phyloP scores from a whole-genome alignment of 1,140 invertebrate genomes.

The Anadara kagoshimensis region DNA sequence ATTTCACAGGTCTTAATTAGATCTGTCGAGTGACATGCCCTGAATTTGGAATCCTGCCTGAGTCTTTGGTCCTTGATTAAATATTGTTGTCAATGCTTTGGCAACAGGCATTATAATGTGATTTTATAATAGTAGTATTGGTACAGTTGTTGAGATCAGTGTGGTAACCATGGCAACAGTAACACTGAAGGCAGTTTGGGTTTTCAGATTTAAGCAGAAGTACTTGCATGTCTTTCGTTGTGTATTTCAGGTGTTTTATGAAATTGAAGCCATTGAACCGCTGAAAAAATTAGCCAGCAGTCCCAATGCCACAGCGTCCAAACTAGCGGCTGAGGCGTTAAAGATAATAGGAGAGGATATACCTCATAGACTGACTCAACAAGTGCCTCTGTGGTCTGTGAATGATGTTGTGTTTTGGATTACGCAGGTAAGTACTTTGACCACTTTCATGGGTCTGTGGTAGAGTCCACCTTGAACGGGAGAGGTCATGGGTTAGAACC shows the following conservation, averaged over 20 bases:
- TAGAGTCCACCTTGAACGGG: no score
- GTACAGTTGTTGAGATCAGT: neutral
- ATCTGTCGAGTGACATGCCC: no score
- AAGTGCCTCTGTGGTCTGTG: conserved; percentile 97
- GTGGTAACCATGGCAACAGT: neutral
- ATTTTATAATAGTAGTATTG: neutral
- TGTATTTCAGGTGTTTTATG: conserved; percentile 83
- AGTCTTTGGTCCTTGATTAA: no score
- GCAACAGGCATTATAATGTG: no score
- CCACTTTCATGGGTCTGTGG: no score
- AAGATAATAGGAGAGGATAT: conserved; percentile 96
- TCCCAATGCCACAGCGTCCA: conserved; percentile 97
- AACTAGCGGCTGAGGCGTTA: conserved; percentile 96
- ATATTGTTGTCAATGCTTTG: no score
- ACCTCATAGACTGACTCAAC: conserved; percentile 97
- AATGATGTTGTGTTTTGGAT: conserved; percentile 99
- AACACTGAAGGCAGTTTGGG: neutral
- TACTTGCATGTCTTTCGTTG: no score
- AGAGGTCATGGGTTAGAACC: no score
- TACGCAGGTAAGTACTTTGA: conserved; percentile 81
- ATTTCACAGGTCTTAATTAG: no score
- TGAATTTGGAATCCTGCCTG: no score
- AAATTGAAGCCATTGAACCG: conserved; percentile 96
- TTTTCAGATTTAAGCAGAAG: neutral
- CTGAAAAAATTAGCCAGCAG: conserved; percentile 97